Base-by-base conservation (phyloP, 2,888 invertebrate genomes). In the Macrophya annulata region DNA sequence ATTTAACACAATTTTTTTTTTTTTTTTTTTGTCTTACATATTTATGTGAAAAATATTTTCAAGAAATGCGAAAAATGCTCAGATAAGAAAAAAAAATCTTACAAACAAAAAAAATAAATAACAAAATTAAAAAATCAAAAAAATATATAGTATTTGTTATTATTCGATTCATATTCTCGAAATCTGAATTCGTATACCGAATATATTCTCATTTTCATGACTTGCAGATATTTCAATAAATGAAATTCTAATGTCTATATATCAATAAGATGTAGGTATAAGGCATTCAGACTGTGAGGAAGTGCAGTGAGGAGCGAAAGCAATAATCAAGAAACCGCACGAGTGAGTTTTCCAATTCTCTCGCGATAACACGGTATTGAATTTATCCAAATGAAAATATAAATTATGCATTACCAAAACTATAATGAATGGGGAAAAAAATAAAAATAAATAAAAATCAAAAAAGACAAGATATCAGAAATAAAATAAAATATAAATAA, bases 321-420 rank as follows among this genome's bases (percentile, higher is more conserved):
- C 72, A 43, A 74, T 74, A 45, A 74, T 68, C 68, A 45, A 45
- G 45, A 74, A 31, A 45, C 72, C 40, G 72, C 72, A 74, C 72
- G 72, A 74, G 4, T 12, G 72, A 12, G 10, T 72, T 45, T 74
- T 43, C 25, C 68, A 37, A 55, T 17, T 37, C 37, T 68, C 31
- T 68, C 8, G 25, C 21, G 31, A 68, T 68, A 68, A 68, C 68
- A 17, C 12, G 25, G 10, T 8, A 25, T 62, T 62, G 37, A 68
- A 37, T 37, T 31, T 15, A 68, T 37, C 12, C 37, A 8, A 68
- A 37, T 5, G 37, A 68, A 12, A 37, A 37, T 68, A 37, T 68
- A 37, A 68, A 68, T 68, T 37, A 68, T 68, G 37, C 21, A 17
- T 68, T 10, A 37, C 0, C 17, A 6, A 5, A 37, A 37, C 15